These are phyloP conservation scores for Esox masquinongy DNA, from an alignment of 2,797 vertebrate genomes.

Conservation along the genomic window DNA sequence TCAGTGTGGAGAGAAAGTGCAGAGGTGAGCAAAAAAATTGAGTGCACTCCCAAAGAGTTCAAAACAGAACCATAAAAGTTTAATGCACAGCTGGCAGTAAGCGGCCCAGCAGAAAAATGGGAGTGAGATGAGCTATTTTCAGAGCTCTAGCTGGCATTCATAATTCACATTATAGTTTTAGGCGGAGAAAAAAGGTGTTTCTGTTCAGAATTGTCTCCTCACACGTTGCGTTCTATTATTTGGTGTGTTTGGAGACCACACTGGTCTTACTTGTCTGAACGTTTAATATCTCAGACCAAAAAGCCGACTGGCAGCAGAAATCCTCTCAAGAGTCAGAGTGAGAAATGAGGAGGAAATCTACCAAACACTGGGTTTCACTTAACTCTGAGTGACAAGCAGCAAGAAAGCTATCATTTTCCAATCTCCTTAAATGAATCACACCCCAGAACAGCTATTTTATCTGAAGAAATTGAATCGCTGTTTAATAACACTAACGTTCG, in stretches of 20 bases:
- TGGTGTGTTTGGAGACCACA: slow-evolving; percentile 25
- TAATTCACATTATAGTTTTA: slow-evolving; percentile 73
- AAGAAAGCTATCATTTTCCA: slow-evolving; percentile 51
- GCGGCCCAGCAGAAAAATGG: slow-evolving; percentile 46
- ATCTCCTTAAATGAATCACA: slow-evolving; percentile 27
- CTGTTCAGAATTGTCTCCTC: slow-evolving; percentile 27
- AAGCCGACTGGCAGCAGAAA: slow-evolving; percentile 25
- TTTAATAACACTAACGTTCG: neutral
- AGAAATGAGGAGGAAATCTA: slow-evolving; percentile 22
- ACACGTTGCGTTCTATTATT: slow-evolving; percentile 24
- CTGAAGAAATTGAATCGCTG: slow-evolving; percentile 29
- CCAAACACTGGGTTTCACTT: neutral
- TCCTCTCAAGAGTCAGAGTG: slow-evolving; percentile 22
- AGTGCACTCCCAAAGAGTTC: slow-evolving; percentile 48
- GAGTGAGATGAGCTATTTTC: slow-evolving; percentile 69
- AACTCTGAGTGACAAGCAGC: slow-evolving; percentile 40
- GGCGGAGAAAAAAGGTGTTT: slow-evolving; percentile 50
- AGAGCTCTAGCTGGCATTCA: slow-evolving; percentile 62
- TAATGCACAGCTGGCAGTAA: slow-evolving; percentile 64
- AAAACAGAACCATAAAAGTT: slow-evolving; percentile 73
- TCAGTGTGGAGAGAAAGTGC: slow-evolving; percentile 25
- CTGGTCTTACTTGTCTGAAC: slow-evolving; percentile 47
- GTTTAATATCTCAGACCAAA: slow-evolving; percentile 51
- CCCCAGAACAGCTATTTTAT: slow-evolving; percentile 20
- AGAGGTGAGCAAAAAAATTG: slow-evolving; percentile 45